Evolutionary conservation across 2,888 invertebrate genomes (phyloP), one percentile per base, ranked within the genome.

Genomic region (Ectropis crepuscularia): DNA sequence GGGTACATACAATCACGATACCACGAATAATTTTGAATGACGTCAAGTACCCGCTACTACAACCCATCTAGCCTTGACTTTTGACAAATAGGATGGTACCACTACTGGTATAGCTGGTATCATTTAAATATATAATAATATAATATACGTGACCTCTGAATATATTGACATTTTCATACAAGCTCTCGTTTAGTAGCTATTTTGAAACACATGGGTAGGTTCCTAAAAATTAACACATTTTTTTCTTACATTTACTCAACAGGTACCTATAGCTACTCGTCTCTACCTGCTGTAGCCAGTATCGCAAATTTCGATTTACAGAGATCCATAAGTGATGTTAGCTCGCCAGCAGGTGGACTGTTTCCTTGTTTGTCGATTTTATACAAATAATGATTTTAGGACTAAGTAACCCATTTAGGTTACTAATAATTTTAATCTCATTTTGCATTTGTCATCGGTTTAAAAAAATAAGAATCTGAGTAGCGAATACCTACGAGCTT

Each of bases 91-190:
- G 58, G 68, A 71, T 73, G 73, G 73, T 66, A 74, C 75, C 67
- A 68, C 71, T 60, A 64, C 67, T 57, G 53, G 67, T 51, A 68
- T 72, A 72, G 67, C 72, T 70, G 72, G 67, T 74, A 74, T 68
- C 65, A 63, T 63, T 70, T 75, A 69, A 74, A 66, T 61, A 69
- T 57, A 65, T 28, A 28, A 28, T 28, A 28, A 28, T 50, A 69
- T 72, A 79, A 76, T 76, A 76, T 73, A 72, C 63, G 59, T 75
- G 82, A 79, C 84, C 83, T 83, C 81, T 80, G 82, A 77, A 85
- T 85, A 78, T 69, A 82, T 84, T 84, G 78, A 80, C 83, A 83
- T 84, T 83, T 82, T 75, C 71, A 71, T 71, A 75, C 69, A 74
- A 74, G 74, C 66, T 77, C 74, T 76, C 72, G 72, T 68, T 70